phyloP scores from a whole-genome alignment of 2,888 invertebrate genomes.

The Gandaritis pyraliata region DNA sequence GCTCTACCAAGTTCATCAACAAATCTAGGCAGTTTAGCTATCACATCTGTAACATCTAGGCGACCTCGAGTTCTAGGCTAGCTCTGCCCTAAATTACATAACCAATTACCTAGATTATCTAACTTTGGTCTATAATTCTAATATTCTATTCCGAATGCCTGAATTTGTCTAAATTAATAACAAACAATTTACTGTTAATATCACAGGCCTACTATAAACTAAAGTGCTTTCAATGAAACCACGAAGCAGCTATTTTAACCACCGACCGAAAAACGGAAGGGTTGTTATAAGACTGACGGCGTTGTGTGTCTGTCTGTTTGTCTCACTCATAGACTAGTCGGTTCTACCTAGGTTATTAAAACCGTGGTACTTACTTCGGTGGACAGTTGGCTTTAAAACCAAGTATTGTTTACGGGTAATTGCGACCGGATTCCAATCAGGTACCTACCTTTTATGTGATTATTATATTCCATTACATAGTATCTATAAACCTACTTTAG shows the following conservation, averaged over 20 bases:
- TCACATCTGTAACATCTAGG: conserved; percentile 31
- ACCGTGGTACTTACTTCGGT: neutral
- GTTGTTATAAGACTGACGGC: no score
- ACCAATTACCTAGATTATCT: conserved; percentile 20
- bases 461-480: conserved; percentile 14
- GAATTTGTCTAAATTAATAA: conserved; percentile 11
- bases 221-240: neutral
- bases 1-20: conserved; percentile 26
- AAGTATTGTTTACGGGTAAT: conserved; percentile 22
- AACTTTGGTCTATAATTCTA: conserved; percentile 21
- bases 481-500: conserved; percentile 12
- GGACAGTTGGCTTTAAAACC: conserved; percentile 7
- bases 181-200: conserved; percentile 9
- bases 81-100: conserved; percentile 37
- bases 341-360: no score
- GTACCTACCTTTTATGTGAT: conserved; percentile 16
- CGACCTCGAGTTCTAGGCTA: conserved; percentile 30
- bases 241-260: neutral
- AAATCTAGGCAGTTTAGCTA: conserved; percentile 19
- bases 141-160: conserved; percentile 16
- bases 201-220: neutral
- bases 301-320: no score
- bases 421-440: conserved; percentile 26
- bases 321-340: no score
- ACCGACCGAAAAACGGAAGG: no score